A percentile compares a stretch with the other conserved stretches of the same genome.
Conservation (phyloP, 1,140 invertebrate species). For the Batillaria attramentaria region DNA sequence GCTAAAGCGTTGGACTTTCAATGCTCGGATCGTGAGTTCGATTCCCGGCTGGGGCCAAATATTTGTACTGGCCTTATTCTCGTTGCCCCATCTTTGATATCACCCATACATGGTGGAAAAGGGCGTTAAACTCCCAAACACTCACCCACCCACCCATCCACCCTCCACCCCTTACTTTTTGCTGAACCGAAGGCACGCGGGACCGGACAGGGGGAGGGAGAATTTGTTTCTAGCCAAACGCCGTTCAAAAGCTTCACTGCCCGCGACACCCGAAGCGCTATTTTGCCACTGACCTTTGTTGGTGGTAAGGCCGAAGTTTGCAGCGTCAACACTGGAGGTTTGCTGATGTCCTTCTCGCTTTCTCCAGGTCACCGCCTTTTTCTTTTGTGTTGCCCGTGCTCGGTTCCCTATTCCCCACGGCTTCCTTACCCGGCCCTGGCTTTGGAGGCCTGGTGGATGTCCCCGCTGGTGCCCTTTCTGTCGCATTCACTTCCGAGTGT, state of each 20-base stretch:
- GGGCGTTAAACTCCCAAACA: too few species aligned
- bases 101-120: too few species aligned
- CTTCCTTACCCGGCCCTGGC: neutral
- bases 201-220: too few species aligned
- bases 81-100: too few species aligned
- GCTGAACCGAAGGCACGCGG: too few species aligned
- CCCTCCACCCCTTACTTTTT: too few species aligned
- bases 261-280: neutral
- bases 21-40: too few species aligned
- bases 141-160: too few species aligned
- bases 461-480: neutral
- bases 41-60: too few species aligned
- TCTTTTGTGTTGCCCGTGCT: neutral
- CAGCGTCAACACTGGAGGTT: neutral
- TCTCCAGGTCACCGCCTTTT: neutral
- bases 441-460: neutral
- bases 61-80: too few species aligned
- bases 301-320: neutral
- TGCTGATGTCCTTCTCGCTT: neutral
- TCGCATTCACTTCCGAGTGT: neutral
- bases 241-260: constrained; percentile 2
- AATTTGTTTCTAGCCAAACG: neutral
- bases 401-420: neutral
- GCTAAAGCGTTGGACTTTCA: too few species aligned
- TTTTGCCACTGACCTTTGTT: neutral